These are phyloP conservation scores for Mimas tiliae DNA, from an alignment of 2,888 invertebrate species.

Conservation along the genomic window DNA sequence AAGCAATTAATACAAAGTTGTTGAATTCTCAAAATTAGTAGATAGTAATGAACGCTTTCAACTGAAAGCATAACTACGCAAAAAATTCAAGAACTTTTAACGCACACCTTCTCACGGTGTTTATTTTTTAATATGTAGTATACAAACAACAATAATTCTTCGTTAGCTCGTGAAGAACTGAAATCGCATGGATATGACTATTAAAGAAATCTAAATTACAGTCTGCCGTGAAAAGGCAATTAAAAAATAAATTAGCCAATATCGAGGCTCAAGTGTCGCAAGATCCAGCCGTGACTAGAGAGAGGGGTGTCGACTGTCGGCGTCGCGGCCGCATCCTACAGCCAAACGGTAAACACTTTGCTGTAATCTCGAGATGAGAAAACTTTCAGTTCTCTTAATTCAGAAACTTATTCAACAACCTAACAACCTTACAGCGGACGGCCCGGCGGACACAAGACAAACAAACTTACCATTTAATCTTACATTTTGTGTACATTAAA, in stretches of 20 bases:
- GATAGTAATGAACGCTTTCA: too few relatives aligned
- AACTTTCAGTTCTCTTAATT: slow-evolving; percentile 86
- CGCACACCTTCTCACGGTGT: too few relatives aligned
- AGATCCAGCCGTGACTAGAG: slow-evolving; percentile 39
- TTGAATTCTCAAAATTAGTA: too few relatives aligned
- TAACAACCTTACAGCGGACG: slow-evolving; percentile 84
- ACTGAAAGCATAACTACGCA: too few relatives aligned
- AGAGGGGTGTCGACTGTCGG: slow-evolving; percentile 52
- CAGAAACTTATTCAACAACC: slow-evolving; percentile 85
- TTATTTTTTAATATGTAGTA: too few relatives aligned
- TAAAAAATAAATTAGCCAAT: slow-evolving; percentile 43
- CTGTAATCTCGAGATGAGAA: slow-evolving; percentile 86
- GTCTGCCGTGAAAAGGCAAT: slow-evolving; percentile 37
- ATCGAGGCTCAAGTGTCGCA: slow-evolving; percentile 44
- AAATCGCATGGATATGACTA: neutral
- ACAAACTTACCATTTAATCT: slow-evolving; percentile 81
- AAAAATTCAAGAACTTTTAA: too few relatives aligned
- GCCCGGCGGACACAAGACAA: slow-evolving; percentile 77
- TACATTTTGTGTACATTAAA: slow-evolving; percentile 68
- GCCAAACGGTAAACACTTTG: slow-evolving; percentile 86
- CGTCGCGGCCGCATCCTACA: slow-evolving; percentile 75
- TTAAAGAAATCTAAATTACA: slow-evolving; percentile 17
- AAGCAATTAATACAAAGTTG: too few relatives aligned
- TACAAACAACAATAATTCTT: neutral
- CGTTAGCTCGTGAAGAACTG: slow-evolving; percentile 1